These are phyloP conservation scores for Trichogramma dendrolimi DNA, from an alignment of 2,888 invertebrate genomes.

Conservation along the genomic window DNA sequence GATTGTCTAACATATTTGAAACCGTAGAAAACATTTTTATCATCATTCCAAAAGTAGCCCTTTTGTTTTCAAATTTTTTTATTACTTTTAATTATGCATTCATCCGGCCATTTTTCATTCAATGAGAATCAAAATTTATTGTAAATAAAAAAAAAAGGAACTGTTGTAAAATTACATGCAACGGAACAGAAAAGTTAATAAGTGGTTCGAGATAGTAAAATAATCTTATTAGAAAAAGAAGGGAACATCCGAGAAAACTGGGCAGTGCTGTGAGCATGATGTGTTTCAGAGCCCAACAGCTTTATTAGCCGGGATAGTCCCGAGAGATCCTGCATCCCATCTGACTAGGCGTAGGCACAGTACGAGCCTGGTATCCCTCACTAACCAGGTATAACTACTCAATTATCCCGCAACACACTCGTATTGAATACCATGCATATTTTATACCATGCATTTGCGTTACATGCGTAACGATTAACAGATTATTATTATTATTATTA, in stretches of 20 bases:
- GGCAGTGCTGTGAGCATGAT: conserved; percentile 44
- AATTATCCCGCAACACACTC: neutral
- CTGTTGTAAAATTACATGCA: no score
- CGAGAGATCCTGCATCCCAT: conserved; percentile 57
- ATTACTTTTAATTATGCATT: no score
- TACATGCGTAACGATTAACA: no score
- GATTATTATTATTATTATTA: no score
- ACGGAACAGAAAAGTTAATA: no score
- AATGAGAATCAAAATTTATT: no score
- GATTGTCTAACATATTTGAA: no score
- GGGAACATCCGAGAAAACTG: conserved; percentile 8
- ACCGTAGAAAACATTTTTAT: no score
- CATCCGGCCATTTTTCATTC: no score
- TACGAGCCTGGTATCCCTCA: conserved; percentile 66
- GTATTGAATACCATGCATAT: neutral
- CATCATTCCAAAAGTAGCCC: no score
- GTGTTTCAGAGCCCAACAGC: conserved; percentile 59
- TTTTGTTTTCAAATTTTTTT: no score
- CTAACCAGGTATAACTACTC: conserved; percentile 58
- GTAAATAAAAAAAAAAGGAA: neutral
- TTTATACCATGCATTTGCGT: neutral
- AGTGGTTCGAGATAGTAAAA: no score
- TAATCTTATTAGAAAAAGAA: conserved; percentile 2
- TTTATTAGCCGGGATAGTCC: conserved; percentile 47
- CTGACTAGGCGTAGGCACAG: conserved; percentile 73